Percentiles rank a stretch among this genome's conserved stretches.
Conservation (phyloP, 37 sponge, comb jelly and placozoan genomes). For the Axinella damicornis region DNA sequence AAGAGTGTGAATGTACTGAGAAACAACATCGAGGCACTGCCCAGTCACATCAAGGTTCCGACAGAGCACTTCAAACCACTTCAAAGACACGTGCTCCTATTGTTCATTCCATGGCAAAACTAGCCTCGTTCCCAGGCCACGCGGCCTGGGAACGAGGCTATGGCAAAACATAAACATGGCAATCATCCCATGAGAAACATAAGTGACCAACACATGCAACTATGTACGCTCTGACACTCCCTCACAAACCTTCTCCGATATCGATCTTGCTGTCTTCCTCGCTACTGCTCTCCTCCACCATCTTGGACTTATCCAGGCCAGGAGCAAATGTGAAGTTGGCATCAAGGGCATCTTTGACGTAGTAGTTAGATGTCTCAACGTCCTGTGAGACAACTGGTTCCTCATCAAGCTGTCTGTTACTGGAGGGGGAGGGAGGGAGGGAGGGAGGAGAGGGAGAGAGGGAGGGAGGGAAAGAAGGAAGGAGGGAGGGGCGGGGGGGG, state of each 20-base stretch:
- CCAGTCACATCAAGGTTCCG: too few relatives aligned
- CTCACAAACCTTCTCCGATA: background rate
- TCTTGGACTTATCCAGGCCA: background rate
- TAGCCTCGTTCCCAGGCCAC: too few relatives aligned
- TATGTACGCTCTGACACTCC: too few relatives aligned
- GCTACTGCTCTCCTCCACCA: background rate
- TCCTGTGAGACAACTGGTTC: background rate
- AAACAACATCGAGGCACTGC: too few relatives aligned
- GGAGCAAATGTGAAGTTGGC: slow-evolving; percentile 22
- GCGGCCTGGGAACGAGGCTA: too few relatives aligned
- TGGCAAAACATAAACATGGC: too few relatives aligned
- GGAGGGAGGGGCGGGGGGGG: background rate
- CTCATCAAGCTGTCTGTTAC: background rate
- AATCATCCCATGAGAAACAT: too few relatives aligned
- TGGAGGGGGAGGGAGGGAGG: background rate
- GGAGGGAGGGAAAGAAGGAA: background rate
- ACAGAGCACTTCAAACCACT: too few relatives aligned
- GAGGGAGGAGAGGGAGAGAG: background rate
- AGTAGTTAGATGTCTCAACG: background rate
- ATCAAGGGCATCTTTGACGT: slow-evolving; percentile 29
- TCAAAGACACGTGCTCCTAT: too few relatives aligned
- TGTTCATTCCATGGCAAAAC: too few relatives aligned
- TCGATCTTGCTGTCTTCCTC: background rate
- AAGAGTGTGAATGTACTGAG: too few relatives aligned
- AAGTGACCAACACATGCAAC: too few relatives aligned